phyloP scores from a whole-genome alignment of 1,140 invertebrate species.

The honey bee (Apis mellifera) region Amel_HAv3.1 CM009941.2:5458001-5458500 shows the following conservation, averaged over 20 bases:
- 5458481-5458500: too few species aligned
- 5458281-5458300: too few species aligned
- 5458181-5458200: neutral
- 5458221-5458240: neutral
- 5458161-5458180: neutral
- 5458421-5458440: too few species aligned
- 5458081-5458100: neutral
- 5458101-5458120: neutral
- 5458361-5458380: too few species aligned
- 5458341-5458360: too few species aligned
- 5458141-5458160: neutral
- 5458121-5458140: neutral
- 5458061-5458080: slow-evolving; percentile 6
- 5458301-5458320: too few species aligned
- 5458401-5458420: too few species aligned
- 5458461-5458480: too few species aligned
- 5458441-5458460: too few species aligned
- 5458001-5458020: neutral
- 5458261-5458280: neutral
- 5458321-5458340: too few species aligned
- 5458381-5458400: too few species aligned
- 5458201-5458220: neutral
- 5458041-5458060: neutral
- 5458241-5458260: neutral
- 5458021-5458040: neutral